Conservation (phyloP, 2,797 vertebrate species). For the Sebastes vulpes region DNA sequence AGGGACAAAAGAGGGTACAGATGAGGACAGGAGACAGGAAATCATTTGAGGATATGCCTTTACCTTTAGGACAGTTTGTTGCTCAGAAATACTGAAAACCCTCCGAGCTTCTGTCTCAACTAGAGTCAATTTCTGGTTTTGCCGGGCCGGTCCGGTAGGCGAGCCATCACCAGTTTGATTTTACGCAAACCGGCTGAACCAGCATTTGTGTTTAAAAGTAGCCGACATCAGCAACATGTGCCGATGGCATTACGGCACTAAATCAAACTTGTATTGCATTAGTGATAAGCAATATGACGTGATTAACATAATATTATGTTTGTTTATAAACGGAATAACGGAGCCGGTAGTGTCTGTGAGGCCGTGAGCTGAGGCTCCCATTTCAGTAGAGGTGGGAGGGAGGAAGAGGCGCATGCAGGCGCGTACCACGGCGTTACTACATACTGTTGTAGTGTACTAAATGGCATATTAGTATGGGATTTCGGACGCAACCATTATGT, state of each 20-base stretch:
- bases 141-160: no score
- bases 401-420: no score
- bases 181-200: neutral
- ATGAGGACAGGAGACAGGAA: constrained; percentile 9
- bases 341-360: no score
- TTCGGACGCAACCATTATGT: neutral
- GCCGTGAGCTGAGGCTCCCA: no score
- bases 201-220: neutral
- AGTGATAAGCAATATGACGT: no score
- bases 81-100: neutral
- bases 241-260: no score
- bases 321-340: no score
- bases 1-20: constrained; percentile 32
- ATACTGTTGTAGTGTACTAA: neutral
- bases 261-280: no score
- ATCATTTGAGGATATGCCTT: constrained; percentile 11
- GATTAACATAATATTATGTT: no score
- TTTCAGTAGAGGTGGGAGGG: no score
- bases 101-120: neutral
- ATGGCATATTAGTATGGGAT: neutral
- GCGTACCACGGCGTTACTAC: neutral
- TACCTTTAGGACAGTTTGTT: neutral
- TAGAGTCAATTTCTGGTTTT: neutral
- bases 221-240: no score
- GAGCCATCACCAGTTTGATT: neutral